Evolutionary conservation across 2,113 vertebrate genomes (phyloP).

Genomic region (Vidua macroura): DNA sequence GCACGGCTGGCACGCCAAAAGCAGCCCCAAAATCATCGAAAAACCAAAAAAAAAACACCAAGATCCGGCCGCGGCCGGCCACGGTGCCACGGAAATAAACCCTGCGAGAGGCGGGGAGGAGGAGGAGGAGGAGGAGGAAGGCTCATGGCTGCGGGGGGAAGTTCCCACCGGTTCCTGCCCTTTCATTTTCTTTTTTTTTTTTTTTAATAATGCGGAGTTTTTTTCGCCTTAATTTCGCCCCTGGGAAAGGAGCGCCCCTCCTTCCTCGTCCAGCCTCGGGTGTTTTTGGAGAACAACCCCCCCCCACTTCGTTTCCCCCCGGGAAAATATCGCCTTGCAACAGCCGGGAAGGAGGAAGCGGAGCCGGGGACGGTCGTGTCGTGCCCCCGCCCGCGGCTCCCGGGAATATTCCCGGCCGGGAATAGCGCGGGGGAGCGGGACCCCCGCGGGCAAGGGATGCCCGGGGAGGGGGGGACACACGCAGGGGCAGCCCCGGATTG

Average conservation of each 20-base stretch:
- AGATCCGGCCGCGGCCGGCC: not conserved
- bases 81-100: not conserved
- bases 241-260: not conserved
- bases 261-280: not conserved
- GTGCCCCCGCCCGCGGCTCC: not conserved
- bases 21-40: not conserved
- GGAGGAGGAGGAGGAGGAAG: not conserved
- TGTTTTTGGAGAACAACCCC: not conserved
- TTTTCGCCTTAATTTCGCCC: not conserved
- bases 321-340: not conserved
- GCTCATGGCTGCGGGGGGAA: slow-evolving; percentile 2
- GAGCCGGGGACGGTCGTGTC: not conserved
- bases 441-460: not conserved
- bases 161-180: not conserved
- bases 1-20: not conserved
- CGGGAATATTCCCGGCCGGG: not conserved
- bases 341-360: slow-evolving; percentile 10
- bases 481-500: not conserved
- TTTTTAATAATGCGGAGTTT: not conserved
- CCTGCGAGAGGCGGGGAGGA: not conserved
- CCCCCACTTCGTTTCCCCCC: not conserved
- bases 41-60: not conserved
- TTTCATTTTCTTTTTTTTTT: not conserved
- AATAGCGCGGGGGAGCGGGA: not conserved
- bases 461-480: not conserved